Percentiles rank a stretch among this genome's conserved stretches.
These are phyloP conservation scores for Shargacucullia verbasci DNA, from an alignment of 2,888 invertebrate species.

Conservation along the genomic window DNA sequence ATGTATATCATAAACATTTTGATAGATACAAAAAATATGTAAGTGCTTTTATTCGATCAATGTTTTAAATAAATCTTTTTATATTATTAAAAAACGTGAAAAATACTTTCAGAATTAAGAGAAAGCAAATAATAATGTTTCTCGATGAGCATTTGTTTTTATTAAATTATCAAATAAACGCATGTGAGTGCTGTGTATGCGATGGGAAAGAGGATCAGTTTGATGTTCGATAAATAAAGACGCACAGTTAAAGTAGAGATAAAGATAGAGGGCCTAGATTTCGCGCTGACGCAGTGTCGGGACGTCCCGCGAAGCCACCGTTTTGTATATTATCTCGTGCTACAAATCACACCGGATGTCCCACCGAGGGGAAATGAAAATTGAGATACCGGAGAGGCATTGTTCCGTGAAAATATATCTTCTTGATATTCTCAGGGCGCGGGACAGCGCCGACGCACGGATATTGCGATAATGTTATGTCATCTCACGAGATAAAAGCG, in stretches of 20 bases:
- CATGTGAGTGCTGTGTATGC: background rate
- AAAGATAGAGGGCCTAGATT: conserved; percentile 77
- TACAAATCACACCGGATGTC: conserved; percentile 88
- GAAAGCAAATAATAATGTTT: too few species aligned
- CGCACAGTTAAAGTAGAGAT: conserved; percentile 70
- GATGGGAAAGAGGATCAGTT: conserved; percentile 60
- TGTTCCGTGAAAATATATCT: conserved; percentile 88
- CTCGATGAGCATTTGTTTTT: too few species aligned
- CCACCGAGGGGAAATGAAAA: conserved; percentile 87
- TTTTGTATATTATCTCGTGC: conserved; percentile 87
- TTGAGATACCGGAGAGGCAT: conserved; percentile 87
- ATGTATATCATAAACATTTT: too few species aligned
- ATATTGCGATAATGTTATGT: conserved; percentile 86
- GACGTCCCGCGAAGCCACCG: conserved; percentile 82
- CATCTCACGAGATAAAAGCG: conserved; percentile 81
- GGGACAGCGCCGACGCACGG: conserved; percentile 82
- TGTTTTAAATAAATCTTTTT: too few species aligned
- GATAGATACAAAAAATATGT: too few species aligned
- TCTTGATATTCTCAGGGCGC: conserved; percentile 84
- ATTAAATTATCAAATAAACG: background rate
- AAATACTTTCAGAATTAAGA: too few species aligned
- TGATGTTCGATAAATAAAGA: conserved; percentile 72
- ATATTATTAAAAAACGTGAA: too few species aligned
- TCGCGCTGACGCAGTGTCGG: conserved; percentile 77
- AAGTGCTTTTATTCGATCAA: too few species aligned